Percentiles rank a stretch among this genome's conserved stretches.
phyloP scores from a whole-genome alignment of 2,797 vertebrate genomes.

The Amblyopsis hoosieri region DNA sequence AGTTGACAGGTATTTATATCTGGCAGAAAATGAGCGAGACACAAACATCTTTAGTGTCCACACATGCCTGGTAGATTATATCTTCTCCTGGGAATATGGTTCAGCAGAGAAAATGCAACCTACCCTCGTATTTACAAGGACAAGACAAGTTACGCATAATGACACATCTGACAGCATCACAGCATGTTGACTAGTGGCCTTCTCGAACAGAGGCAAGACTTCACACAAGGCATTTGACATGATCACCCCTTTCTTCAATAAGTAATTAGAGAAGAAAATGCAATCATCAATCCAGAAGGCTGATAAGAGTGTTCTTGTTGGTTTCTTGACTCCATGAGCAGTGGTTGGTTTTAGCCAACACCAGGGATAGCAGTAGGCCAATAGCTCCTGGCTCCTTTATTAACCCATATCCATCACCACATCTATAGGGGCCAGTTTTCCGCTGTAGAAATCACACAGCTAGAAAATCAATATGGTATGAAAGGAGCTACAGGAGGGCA shows the following conservation, averaged over 20 bases:
- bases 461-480: constrained; percentile 35
- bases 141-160: constrained; percentile 6
- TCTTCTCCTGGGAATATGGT: not conserved
- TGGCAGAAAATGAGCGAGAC: not conserved
- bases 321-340: too few species aligned
- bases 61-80: not conserved
- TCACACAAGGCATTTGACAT: constrained; percentile 1
- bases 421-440: constrained; percentile 19
- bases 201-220: constrained; percentile 10
- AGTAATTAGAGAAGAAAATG: constrained; percentile 5
- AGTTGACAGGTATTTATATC: not conserved
- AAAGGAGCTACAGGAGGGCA: not conserved
- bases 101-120: not conserved
- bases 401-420: not conserved
- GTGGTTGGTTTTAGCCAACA: constrained; percentile 2
- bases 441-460: constrained; percentile 40
- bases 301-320: not conserved
- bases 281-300: constrained; percentile 13
- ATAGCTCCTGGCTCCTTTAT: constrained; percentile 20
- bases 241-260: not conserved
- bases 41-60: not conserved
- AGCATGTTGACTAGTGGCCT: not conserved
- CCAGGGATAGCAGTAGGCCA: not conserved
- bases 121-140: not conserved
- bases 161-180: constrained; percentile 9